These are phyloP conservation scores for Clupea harengus DNA, from an alignment of 2,113 vertebrate species.

Conservation along the genomic window DNA sequence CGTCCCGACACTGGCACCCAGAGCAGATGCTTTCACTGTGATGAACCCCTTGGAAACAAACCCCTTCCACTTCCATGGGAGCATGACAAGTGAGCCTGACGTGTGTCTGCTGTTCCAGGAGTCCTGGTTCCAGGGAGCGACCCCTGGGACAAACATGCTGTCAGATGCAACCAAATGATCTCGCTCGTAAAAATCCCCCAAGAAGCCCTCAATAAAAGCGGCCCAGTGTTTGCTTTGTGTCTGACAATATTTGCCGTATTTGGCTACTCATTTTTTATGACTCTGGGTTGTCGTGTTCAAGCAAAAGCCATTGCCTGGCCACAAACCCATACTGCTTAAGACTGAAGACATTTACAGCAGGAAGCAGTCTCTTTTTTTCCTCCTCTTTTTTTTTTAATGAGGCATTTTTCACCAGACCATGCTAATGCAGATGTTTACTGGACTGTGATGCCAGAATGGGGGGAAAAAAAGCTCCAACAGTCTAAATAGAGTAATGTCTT, in stretches of 20 bases:
- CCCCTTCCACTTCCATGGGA: not conserved
- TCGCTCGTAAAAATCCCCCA: not conserved
- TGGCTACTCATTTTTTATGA: not conserved
- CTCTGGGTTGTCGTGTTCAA: not conserved
- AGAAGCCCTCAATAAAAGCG: not conserved
- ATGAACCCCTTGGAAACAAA: not conserved
- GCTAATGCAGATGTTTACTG: not conserved
- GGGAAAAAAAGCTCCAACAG: not conserved
- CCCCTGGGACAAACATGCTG: not conserved
- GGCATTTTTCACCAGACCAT: not conserved
- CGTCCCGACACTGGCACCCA: not conserved
- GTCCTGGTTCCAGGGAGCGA: not conserved
- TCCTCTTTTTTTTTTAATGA: not conserved
- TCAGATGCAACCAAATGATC: constrained; percentile 7
- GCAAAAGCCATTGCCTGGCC: not conserved
- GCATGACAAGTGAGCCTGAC: not conserved
- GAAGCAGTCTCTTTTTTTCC: not conserved
- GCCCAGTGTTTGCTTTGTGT: not conserved
- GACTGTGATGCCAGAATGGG: not conserved
- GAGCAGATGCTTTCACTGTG: not conserved
- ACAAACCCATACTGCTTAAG: not conserved
- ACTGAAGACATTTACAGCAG: not conserved
- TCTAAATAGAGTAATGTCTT: not conserved
- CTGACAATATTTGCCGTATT: not conserved
- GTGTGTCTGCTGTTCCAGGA: not conserved